Evolutionary conservation across 2,888 invertebrate species (phyloP), one percentile per base, ranked within the genome.

Genomic region (Zaprionus lineosus): DNA sequence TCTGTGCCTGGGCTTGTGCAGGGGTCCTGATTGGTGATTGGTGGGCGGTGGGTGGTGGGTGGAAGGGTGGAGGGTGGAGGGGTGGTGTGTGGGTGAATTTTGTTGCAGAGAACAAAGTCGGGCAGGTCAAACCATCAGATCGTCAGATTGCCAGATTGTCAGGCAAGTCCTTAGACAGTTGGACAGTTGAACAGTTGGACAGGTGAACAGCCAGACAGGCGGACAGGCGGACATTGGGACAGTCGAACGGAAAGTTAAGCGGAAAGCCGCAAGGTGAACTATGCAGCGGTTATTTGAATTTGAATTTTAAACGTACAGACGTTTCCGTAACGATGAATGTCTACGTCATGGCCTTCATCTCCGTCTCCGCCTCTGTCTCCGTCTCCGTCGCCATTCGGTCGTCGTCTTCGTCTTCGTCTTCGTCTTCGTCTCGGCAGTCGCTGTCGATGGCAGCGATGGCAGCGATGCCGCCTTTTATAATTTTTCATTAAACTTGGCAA

Each of bases 401-500:
- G 6, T 1, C 24, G 36, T 39, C 53, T 34, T 18, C 60, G 52
- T 18, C 2, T 15, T 19, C 0, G 56, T 18, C 21, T 40, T 34
- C 1, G 19, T 24, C n/a, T 24, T 37, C 43, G 51, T 37, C 28
- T 16, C 11, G 1, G 63, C 1, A 19, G 39, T 36, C 52, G 31
- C 19, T 60, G 55, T 14, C 36, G 53, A 57, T 44, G 59, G 53
- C n/a, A n/a, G n/a, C 57, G 70, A 44, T 74, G 65, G 50, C 61
- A 53, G 37, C 78, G 47, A 41, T 57, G 71, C 55, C 69, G 85
- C 78, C 85, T 71, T 77, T 75, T 81, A 87, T 85, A 87, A 87
- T 87, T 87, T 87, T 87, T 86, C 86, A 86, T 86, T 86, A 87
- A 86, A 87, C 76, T 86, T 86, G 86, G 84, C 86, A 85, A 86